Evolutionary conservation across 2,888 invertebrate species (phyloP).

Genomic region (Pachycephus smyrnensis): DNA sequence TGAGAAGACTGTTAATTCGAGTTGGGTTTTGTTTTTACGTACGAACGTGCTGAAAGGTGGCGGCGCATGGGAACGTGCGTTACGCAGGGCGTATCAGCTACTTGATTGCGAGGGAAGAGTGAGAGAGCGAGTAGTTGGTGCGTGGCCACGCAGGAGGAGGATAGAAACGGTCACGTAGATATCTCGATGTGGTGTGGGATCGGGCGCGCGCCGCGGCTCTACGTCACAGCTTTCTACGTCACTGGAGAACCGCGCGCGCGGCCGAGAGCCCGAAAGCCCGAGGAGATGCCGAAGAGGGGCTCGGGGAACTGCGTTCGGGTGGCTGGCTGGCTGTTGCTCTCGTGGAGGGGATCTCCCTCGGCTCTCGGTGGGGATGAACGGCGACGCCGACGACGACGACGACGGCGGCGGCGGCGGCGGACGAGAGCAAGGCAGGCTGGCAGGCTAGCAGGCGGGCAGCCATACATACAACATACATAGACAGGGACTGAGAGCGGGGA

Average conservation of each 20-base stretch:
- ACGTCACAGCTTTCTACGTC: slow-evolving; percentile 54
- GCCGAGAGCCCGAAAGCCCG: slow-evolving; percentile 13
- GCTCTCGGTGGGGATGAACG: slow-evolving; percentile 57
- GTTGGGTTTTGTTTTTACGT: neutral
- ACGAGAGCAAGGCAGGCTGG: slow-evolving; percentile 24
- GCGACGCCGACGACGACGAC: slow-evolving; percentile 30
- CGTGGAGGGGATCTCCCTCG: slow-evolving; percentile 40
- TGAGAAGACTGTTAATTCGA: neutral
- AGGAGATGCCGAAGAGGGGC: slow-evolving; percentile 12
- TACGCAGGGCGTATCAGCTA: neutral
- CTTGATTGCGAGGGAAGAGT: neutral
- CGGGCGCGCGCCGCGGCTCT: slow-evolving; percentile 46
- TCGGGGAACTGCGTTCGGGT: slow-evolving; percentile 3
- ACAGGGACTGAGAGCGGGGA: slow-evolving; percentile 61
- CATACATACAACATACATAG: slow-evolving; percentile 33
- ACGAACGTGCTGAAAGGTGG: slow-evolving; percentile 22
- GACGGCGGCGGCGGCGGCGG: slow-evolving; percentile 18
- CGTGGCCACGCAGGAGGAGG: neutral
- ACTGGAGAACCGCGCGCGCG: slow-evolving; percentile 43
- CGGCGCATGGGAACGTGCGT: slow-evolving; percentile 3
- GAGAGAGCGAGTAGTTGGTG: neutral
- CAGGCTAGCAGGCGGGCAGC: slow-evolving; percentile 25
- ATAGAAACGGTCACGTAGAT: neutral
- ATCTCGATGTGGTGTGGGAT: slow-evolving; percentile 24
- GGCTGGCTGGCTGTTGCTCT: slow-evolving; percentile 38